These are phyloP conservation scores for Meteorus cinctellus DNA, from an alignment of 2,888 invertebrate species.

Conservation along the genomic window DNA sequence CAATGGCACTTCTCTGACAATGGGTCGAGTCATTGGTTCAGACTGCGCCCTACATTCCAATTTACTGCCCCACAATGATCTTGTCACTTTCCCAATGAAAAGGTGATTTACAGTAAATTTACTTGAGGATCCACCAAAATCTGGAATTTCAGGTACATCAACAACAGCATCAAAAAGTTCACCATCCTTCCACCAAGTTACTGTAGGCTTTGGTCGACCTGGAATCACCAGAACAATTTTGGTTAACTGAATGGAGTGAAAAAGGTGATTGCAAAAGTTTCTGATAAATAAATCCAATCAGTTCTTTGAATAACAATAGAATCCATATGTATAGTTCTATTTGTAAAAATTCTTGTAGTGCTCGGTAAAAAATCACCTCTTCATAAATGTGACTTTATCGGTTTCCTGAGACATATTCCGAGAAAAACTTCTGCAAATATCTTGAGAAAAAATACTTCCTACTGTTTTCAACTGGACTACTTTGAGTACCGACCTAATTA, in stretches of 20 bases:
- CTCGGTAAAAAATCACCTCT: too few relatives aligned
- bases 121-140: conserved; percentile 75
- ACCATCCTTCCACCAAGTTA: conserved; percentile 89
- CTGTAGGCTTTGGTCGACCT: conserved; percentile 88
- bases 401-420: too few relatives aligned
- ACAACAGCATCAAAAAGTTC: conserved; percentile 83
- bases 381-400: too few relatives aligned
- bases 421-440: too few relatives aligned
- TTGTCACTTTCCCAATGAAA: conserved; percentile 81
- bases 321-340: too few relatives aligned
- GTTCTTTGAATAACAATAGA: too few relatives aligned
- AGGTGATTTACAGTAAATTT: conserved; percentile 83
- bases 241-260: neutral
- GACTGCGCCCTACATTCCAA: conserved; percentile 87
- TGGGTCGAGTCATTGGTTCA: conserved; percentile 81
- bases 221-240: conserved; percentile 53
- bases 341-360: too few relatives aligned
- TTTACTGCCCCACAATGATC: conserved; percentile 82
- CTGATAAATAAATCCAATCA: too few relatives aligned
- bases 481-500: too few relatives aligned
- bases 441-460: too few relatives aligned
- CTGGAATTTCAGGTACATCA: conserved; percentile 74
- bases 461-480: too few relatives aligned
- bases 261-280: too few relatives aligned
- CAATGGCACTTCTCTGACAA: conserved; percentile 83